phyloP scores from a whole-genome alignment of 2,797 vertebrate species.

The Acipenser oxyrinchus region DNA sequence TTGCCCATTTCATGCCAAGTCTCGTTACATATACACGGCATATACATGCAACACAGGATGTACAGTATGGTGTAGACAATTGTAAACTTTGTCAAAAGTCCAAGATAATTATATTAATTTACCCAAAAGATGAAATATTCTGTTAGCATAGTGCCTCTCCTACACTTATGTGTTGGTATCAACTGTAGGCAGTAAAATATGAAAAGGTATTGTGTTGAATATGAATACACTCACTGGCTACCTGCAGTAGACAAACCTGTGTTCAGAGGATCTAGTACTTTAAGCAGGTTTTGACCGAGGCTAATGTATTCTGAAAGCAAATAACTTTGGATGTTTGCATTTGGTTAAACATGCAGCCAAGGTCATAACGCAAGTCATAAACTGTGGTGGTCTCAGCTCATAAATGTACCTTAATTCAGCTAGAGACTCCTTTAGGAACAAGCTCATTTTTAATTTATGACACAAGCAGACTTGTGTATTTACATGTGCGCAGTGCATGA shows the following conservation, averaged over 20 bases:
- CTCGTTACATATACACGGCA: too few relatives aligned
- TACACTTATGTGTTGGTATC: too few relatives aligned
- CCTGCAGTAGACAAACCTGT: not conserved
- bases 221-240: too few relatives aligned
- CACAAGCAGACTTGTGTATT: constrained; percentile 36
- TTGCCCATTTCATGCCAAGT: too few relatives aligned
- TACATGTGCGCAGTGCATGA: constrained; percentile 37
- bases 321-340: constrained; percentile 26
- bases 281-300: constrained; percentile 11
- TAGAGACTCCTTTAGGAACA: constrained; percentile 26
- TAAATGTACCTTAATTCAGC: constrained; percentile 33
- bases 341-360: constrained; percentile 29
- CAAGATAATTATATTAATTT: too few relatives aligned
- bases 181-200: too few relatives aligned
- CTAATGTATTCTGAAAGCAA: constrained; percentile 23
- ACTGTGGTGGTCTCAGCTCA: constrained; percentile 28
- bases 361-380: constrained; percentile 31
- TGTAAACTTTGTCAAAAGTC: too few relatives aligned
- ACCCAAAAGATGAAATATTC: too few relatives aligned
- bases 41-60: too few relatives aligned
- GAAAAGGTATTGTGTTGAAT: too few relatives aligned
- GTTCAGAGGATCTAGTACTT: constrained; percentile 8
- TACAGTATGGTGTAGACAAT: too few relatives aligned
- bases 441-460: constrained; percentile 34
- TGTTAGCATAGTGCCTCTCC: too few relatives aligned